Conservation (phyloP, 2,888 invertebrate genomes). For the Aleiodes leptofemur region DNA sequence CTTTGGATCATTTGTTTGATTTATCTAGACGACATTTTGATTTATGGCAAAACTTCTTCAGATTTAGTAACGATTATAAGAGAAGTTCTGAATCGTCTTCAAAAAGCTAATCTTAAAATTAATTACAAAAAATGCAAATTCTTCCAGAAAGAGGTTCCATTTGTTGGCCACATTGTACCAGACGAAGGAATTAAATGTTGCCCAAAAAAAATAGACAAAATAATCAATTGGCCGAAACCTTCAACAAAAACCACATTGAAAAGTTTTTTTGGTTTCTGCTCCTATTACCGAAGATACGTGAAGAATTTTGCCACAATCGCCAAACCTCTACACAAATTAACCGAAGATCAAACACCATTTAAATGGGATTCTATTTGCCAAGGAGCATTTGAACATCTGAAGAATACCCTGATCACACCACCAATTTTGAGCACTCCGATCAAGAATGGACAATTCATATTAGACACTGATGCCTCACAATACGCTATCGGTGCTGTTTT, state of each 20-base stretch:
- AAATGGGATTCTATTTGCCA: constrained; percentile 37
- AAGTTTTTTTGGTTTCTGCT: constrained; percentile 18
- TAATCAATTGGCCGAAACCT: constrained; percentile 32
- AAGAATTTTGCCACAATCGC: constrained; percentile 33
- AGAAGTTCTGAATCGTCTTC: too few relatives aligned
- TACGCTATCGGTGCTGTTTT: not conserved
- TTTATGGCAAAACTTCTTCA: too few relatives aligned
- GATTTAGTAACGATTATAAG: too few relatives aligned
- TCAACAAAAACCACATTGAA: constrained; percentile 12
- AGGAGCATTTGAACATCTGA: constrained; percentile 38
- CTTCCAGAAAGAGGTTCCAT: too few relatives aligned
- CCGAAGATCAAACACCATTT: constrained; percentile 42
- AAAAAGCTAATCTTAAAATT: too few relatives aligned
- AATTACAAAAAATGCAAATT: too few relatives aligned
- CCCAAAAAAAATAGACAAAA: not conserved
- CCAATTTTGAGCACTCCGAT: not conserved
- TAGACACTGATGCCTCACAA: not conserved
- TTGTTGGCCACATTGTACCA: too few relatives aligned
- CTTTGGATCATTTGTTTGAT: too few relatives aligned
- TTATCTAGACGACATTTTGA: too few relatives aligned
- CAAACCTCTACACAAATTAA: constrained; percentile 27
- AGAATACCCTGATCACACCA: constrained; percentile 10
- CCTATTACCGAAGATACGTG: constrained; percentile 28
- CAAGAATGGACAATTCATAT: not conserved
- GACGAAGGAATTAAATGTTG: too few relatives aligned